phyloP scores from a whole-genome alignment of 2,113 vertebrate genomes.

The Atrichornis clamosus region DNA sequence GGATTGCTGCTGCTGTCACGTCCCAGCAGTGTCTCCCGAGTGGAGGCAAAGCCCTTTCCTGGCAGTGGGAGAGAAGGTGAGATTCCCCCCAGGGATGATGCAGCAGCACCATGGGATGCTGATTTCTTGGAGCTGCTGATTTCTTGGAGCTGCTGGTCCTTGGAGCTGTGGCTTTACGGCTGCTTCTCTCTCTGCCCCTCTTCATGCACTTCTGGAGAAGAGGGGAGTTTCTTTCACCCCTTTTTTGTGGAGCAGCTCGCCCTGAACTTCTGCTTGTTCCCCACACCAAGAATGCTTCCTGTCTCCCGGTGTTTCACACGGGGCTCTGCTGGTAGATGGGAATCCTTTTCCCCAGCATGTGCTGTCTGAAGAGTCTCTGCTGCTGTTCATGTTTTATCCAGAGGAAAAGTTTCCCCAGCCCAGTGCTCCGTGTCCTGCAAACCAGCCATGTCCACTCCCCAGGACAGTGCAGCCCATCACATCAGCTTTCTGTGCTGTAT shows the following conservation, averaged over 20 bases:
- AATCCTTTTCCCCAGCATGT: background rate
- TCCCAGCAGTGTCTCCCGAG: rapidly evolving
- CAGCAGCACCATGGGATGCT: rapidly evolving
- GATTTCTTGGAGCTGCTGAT: background rate
- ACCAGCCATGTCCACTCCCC: background rate
- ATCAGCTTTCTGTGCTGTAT: rapidly evolving
- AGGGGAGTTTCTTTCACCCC: background rate
- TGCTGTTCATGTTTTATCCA: background rate
- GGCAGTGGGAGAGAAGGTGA: background rate
- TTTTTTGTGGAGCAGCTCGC: background rate
- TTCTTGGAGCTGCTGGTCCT: background rate
- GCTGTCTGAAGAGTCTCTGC: background rate
- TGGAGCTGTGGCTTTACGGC: background rate
- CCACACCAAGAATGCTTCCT: rapidly evolving
- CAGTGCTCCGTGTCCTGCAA: background rate
- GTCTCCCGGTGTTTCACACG: background rate
- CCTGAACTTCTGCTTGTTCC: background rate
- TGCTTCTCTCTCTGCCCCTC: background rate
- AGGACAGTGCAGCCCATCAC: rapidly evolving
- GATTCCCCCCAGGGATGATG: background rate
- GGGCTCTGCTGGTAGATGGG: background rate
- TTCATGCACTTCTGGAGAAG: background rate
- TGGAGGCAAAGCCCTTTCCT: background rate
- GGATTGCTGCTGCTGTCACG: background rate
- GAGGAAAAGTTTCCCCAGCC: background rate